A percentile compares a stretch with the other conserved stretches of the same genome.
Evolutionary conservation across 2,113 vertebrate species (phyloP).

Genomic region (Passer domesticus): DNA sequence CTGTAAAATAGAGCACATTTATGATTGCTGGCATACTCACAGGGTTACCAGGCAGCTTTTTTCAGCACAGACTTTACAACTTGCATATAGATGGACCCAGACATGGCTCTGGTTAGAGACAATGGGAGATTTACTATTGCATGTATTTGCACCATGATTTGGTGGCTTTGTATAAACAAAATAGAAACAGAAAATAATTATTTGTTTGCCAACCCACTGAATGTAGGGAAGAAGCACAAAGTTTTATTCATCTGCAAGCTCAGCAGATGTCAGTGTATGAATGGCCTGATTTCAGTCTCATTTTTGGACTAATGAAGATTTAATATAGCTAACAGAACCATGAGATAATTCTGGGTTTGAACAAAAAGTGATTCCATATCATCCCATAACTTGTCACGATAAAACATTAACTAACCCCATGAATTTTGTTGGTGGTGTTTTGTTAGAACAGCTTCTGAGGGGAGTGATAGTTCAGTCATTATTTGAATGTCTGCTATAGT

Average conservation of each 20-base stretch:
- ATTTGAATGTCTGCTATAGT: slow-evolving; percentile 26
- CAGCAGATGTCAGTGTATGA: slow-evolving; percentile 68
- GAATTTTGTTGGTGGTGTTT: slow-evolving; percentile 21
- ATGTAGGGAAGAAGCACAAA: slow-evolving; percentile 49
- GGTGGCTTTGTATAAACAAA: slow-evolving; percentile 33
- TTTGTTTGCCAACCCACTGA: slow-evolving; percentile 61
- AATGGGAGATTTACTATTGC: slow-evolving; percentile 57
- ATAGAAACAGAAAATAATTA: slow-evolving; percentile 66
- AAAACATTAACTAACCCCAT: neutral
- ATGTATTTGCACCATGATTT: slow-evolving; percentile 22
- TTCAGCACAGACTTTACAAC: slow-evolving; percentile 17
- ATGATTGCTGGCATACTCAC: slow-evolving; percentile 27
- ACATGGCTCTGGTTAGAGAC: neutral
- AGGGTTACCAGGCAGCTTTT: slow-evolving; percentile 33
- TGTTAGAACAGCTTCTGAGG: slow-evolving; percentile 17
- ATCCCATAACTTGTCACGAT: slow-evolving; percentile 20
- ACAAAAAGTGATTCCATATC: slow-evolving; percentile 51
- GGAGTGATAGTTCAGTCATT: slow-evolving; percentile 10
- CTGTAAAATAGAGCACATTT: neutral
- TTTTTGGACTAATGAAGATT: slow-evolving; percentile 61
- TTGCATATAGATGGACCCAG: slow-evolving; percentile 16
- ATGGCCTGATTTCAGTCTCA: slow-evolving; percentile 59
- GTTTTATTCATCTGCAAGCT: slow-evolving; percentile 71
- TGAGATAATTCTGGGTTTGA: slow-evolving; percentile 26
- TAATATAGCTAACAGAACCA: slow-evolving; percentile 39